These are phyloP conservation scores for Furcifer pardalis DNA, from an alignment of 2,797 vertebrate species.

Conservation along the genomic window DNA sequence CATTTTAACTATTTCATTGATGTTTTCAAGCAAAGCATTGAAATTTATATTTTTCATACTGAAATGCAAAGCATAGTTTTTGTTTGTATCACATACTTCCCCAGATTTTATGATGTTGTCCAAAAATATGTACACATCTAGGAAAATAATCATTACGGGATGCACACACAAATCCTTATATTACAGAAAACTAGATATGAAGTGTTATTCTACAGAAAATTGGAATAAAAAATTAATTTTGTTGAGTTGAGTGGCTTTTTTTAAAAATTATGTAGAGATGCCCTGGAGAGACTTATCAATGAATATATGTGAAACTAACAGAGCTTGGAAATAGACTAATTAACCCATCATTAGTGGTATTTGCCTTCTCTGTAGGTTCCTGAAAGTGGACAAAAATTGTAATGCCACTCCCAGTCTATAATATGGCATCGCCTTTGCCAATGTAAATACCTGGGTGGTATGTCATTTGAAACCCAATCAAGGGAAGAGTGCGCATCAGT, in stretches of 20 bases:
- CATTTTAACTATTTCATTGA: too few relatives aligned
- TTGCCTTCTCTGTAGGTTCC: not conserved
- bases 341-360: not conserved
- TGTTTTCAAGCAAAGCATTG: not conserved
- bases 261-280: not conserved
- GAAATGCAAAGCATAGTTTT: not conserved
- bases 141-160: too few relatives aligned
- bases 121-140: not conserved
- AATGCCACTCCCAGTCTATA: not conserved
- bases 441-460: not conserved
- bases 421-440: not conserved
- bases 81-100: not conserved
- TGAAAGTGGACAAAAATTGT: not conserved
- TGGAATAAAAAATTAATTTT: not conserved
- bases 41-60: not conserved
- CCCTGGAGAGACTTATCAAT: not conserved
- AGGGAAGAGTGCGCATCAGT: not conserved
- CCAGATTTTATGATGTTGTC: too few relatives aligned
- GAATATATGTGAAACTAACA: not conserved
- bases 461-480: not conserved
- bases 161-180: not conserved
- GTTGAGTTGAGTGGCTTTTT: not conserved
- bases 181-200: not conserved
- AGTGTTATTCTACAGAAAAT: not conserved
- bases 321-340: not conserved